Evolutionary conservation across 2,797 vertebrate species (phyloP).

Genomic region (Catamblyrhynchus diadema): DNA sequence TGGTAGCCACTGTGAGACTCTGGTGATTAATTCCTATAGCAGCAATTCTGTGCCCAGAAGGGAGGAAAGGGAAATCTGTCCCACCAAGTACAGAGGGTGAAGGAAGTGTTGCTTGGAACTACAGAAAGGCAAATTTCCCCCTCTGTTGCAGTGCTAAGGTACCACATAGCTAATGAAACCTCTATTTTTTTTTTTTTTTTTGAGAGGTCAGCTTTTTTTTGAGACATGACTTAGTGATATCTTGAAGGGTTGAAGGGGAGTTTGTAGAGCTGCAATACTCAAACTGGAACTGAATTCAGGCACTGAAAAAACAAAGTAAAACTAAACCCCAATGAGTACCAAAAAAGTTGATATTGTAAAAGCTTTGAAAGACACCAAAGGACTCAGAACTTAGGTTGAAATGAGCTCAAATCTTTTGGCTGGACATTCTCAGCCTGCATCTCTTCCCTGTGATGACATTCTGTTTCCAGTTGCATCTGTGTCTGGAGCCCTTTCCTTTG

Average conservation of each 20-base stretch:
- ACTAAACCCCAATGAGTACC: neutral
- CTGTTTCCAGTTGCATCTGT: neutral
- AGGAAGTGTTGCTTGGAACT: neutral
- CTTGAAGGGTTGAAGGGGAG: neutral
- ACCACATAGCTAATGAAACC: neutral
- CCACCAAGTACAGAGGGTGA: neutral
- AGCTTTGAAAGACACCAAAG: neutral
- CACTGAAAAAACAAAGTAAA: neutral
- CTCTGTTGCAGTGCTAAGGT: neutral
- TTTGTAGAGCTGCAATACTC: neutral
- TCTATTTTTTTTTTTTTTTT: neutral
- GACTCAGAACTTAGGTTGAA: neutral
- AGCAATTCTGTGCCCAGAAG: neutral
- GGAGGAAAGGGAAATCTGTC: neutral
- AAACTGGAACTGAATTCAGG: neutral
- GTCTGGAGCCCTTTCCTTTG: conserved; percentile 35
- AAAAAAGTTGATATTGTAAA: neutral
- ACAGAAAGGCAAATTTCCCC: neutral
- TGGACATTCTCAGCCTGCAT: neutral
- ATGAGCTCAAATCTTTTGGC: neutral
- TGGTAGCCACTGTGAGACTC: neutral
- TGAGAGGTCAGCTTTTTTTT: neutral
- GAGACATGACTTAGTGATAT: neutral
- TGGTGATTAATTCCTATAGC: neutral
- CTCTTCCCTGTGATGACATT: neutral